Base-by-base conservation (phyloP, 35 echinoderm and acorn worm species). In the Chiridota heheva region DNA sequence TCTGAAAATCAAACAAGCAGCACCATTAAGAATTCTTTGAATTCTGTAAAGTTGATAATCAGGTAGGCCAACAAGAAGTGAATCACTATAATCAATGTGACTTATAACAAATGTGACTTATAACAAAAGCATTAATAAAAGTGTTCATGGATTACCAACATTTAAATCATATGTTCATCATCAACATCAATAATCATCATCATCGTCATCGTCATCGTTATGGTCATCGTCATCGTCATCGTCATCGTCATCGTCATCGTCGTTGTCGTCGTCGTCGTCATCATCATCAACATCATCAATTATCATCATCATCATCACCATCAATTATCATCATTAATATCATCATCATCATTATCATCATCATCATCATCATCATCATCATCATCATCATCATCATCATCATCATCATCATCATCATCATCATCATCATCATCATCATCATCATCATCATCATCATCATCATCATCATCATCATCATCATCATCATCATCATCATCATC, bases 331-430 rank as follows among this genome's bases (percentile, higher is more conserved):
- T n/a, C n/a, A n/a, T n/a, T n/a, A 18, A 8, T 29, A 18, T 15
- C 30, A 65, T 65, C 61, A 65, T 31, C 29, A 65, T 65, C 61
- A 65, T 65, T 28, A 65, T 65, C 30, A 65, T 65, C 61, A 65
- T 65, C 28, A 65, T 31, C 28, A 65, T 65, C 61, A 65, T 31
- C 61, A 65, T 65, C 61, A 65, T 65, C 61, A 31, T 65, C 61
- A 65, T 65, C 61, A 65, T 65, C 61, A 65, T 31, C 61, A 65
- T 65, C 61, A 65, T 65, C 61, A 65, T 65, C 61, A 65, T 31
- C 61, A 65, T 65, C 61, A 65, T 31, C 61, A 65, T 65, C 61
- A 65, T 65, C 61, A 65, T 31, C 61, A 65, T 65, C 61, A 65
- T 65, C 61, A 65, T 65, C 61, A 65, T 31, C 30, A 65, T 65